Conservation (phyloP, 30 jellyfish, hydroid and myxozoan species). For the Aurelia aurita complex sp. Pacific region DNA sequence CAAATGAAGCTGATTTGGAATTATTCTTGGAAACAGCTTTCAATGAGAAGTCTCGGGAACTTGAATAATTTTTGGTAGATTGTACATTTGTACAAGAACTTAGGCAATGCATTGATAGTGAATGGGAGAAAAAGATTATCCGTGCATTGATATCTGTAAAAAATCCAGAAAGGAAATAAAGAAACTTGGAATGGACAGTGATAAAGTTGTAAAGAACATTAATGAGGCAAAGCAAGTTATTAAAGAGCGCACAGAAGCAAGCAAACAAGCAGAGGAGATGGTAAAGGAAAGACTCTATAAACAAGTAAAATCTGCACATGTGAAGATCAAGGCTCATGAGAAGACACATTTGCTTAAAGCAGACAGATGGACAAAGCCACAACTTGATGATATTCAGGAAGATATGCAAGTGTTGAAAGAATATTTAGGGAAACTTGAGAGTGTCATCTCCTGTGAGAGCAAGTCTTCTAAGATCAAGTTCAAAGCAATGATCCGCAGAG, state of each 20-base stretch:
- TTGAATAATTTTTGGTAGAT: not conserved
- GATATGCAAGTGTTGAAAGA: conserved; percentile 20
- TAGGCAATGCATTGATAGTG: not conserved
- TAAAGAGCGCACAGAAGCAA: conserved; percentile 27
- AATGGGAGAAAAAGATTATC: conserved; percentile 29
- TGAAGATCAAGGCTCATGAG: conserved; percentile 1
- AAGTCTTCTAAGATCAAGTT: conserved; percentile 16
- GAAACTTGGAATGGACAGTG: conserved; percentile 16
- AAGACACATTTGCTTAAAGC: not conserved
- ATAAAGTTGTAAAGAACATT: not conserved
- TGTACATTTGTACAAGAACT: not conserved
- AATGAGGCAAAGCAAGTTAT: not conserved
- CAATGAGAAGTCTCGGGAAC: not conserved
- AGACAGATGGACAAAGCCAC: conserved; percentile 26
- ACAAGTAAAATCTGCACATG: not conserved
- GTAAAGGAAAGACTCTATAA: not conserved
- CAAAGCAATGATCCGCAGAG: conserved; percentile 27
- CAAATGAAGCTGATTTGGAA: conserved; percentile 22
- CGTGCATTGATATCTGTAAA: not conserved
- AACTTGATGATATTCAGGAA: conserved; percentile 22
- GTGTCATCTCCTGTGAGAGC: conserved; percentile 16
- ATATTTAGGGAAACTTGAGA: conserved; percentile 18
- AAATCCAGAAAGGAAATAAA: not conserved
- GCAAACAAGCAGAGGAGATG: not conserved
- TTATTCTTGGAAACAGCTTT: conserved; percentile 16